Percentiles rank a stretch among this genome's conserved stretches.
These are phyloP conservation scores for Mythimna albipuncta DNA, from an alignment of 2,888 invertebrate species.

Conservation along the genomic window DNA sequence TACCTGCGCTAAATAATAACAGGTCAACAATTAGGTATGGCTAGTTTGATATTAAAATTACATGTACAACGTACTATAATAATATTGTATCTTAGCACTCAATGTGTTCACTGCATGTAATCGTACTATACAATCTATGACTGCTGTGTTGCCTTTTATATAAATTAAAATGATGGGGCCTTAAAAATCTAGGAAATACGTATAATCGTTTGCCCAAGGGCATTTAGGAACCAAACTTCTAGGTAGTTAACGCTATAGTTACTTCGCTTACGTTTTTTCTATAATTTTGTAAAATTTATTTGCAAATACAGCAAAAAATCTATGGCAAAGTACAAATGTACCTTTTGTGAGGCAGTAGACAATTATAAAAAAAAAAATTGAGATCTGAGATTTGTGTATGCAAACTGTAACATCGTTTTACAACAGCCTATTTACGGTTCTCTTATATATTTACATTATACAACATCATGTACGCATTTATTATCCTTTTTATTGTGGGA, in stretches of 20 bases:
- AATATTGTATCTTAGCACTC: conserved; percentile 22
- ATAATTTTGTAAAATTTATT: neutral
- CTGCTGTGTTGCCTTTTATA: conserved; percentile 51
- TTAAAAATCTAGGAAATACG: conserved; percentile 53
- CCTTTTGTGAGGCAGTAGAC: neutral
- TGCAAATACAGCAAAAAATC: neutral
- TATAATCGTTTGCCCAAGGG: neutral
- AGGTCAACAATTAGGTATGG: conserved; percentile 30
- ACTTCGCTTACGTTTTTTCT: neutral
- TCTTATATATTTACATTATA: neutral
- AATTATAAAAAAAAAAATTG: neutral
- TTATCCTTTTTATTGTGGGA: neutral
- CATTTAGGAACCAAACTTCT: conserved; percentile 25
- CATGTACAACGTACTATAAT: conserved; percentile 35
- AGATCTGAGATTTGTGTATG: neutral
- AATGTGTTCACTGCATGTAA: conserved; percentile 38
- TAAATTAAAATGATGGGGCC: conserved; percentile 57
- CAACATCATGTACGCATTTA: conserved; percentile 27
- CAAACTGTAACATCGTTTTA: neutral
- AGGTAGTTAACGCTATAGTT: neutral
- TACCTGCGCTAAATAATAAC: conserved; percentile 22
- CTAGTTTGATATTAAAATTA: conserved; percentile 40
- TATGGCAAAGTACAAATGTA: conserved; percentile 15
- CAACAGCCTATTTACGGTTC: neutral
- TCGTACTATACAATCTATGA: conserved; percentile 27